These are phyloP conservation scores for Drosophila demipolita DNA, from an alignment of 2,888 invertebrate genomes.

Conservation along the genomic window DNA sequence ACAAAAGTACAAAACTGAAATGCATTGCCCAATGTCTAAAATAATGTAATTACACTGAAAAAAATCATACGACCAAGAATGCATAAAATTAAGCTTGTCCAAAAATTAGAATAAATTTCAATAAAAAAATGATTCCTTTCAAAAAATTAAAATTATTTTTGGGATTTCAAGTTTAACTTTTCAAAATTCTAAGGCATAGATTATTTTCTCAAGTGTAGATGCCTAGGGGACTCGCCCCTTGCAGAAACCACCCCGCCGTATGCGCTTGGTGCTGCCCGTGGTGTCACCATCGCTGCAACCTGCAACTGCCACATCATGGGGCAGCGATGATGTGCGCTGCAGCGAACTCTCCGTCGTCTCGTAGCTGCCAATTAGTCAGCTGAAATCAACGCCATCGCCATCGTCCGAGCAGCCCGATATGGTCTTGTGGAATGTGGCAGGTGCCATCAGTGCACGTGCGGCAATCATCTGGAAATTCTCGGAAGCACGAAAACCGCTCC, in stretches of 20 bases:
- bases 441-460: slow-evolving; percentile 83
- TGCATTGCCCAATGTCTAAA: slow-evolving; percentile 41
- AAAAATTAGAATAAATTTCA: background rate
- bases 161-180: background rate
- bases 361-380: slow-evolving; percentile 83
- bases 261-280: slow-evolving; percentile 46
- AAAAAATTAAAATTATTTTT: background rate
- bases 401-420: slow-evolving; percentile 84
- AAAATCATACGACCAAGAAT: background rate
- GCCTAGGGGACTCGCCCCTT: slow-evolving; percentile 71
- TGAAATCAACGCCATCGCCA: slow-evolving; percentile 83
- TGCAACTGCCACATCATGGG: slow-evolving; percentile 44
- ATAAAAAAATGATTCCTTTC: background rate
- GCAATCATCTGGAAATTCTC: slow-evolving; percentile 85
- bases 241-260: slow-evolving; percentile 80
- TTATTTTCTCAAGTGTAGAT: background rate
- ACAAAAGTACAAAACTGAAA: slow-evolving; percentile 66
- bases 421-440: slow-evolving; percentile 84
- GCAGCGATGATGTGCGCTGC: slow-evolving; percentile 77
- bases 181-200: background rate
- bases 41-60: slow-evolving; percentile 14
- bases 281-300: slow-evolving; percentile 22
- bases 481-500: slow-evolving; percentile 84
- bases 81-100: background rate
- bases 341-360: slow-evolving; percentile 63